Conservation (phyloP, 2,113 vertebrate species). For the Anser brachyrhynchus region DNA sequence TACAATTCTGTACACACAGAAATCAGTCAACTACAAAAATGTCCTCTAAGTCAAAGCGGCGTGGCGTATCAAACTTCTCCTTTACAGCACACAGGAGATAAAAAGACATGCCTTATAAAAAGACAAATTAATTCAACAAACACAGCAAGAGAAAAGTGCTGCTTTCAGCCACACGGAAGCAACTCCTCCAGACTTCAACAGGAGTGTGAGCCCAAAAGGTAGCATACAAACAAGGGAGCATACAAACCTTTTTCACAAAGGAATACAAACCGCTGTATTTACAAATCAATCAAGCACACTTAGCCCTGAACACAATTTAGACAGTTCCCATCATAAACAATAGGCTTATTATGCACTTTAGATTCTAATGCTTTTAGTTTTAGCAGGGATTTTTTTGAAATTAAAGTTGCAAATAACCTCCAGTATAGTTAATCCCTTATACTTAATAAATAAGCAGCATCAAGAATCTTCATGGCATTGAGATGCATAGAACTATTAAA, state of each 20-base stretch:
- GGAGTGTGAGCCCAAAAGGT: background rate
- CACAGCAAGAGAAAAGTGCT: background rate
- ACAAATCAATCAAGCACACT: background rate
- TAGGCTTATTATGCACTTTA: background rate
- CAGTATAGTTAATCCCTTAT: background rate
- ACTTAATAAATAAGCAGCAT: conserved; percentile 50
- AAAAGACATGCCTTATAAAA: background rate
- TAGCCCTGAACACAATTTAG: background rate
- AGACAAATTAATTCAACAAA: background rate
- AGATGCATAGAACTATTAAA: background rate
- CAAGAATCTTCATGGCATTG: background rate
- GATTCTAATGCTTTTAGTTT: background rate
- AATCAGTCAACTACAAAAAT: background rate
- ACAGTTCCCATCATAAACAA: background rate
- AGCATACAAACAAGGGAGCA: background rate
- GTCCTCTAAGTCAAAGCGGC: background rate
- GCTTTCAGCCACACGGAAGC: background rate
- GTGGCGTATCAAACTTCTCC: background rate
- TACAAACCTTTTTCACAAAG: background rate
- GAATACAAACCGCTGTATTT: background rate
- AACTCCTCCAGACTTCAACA: background rate
- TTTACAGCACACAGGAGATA: background rate
- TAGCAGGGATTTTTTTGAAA: background rate
- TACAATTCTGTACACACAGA: background rate
- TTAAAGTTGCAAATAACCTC: background rate